Evolutionary conservation across 2,888 invertebrate genomes (phyloP).

Genomic region (Bellardia bayeri): DNA sequence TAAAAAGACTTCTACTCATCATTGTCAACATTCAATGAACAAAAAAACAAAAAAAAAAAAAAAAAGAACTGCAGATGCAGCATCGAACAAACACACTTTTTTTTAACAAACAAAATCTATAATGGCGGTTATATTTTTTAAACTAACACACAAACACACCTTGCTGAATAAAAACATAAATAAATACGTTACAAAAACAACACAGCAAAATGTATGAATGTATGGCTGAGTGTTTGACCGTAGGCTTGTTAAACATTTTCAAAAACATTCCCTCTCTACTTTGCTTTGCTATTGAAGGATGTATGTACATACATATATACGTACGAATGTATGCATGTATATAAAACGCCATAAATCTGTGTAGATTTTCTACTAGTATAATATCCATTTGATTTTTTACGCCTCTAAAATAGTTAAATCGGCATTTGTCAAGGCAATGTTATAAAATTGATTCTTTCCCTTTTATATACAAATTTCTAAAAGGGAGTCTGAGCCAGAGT

Average conservation of each 20-base stretch:
- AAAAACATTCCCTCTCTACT: conserved; percentile 47
- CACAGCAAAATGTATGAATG: conserved; percentile 28
- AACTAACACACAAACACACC: conserved; percentile 35
- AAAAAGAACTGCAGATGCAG: conserved; percentile 69
- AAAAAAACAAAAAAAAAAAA: background rate
- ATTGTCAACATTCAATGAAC: conserved; percentile 56
- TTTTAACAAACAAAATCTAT: conserved; percentile 23
- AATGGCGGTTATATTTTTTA: conserved; percentile 67
- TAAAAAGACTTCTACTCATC: conserved; percentile 18
- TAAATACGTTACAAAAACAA: conserved; percentile 42
- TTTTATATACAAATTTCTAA: background rate
- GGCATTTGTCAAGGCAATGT: conserved; percentile 63
- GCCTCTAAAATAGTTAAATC: conserved; percentile 61
- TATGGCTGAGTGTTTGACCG: conserved; percentile 65
- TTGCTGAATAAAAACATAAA: conserved; percentile 33
- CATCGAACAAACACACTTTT: conserved; percentile 10
- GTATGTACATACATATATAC: conserved; percentile 25
- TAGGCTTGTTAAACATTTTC: conserved; percentile 67
- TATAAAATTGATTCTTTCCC: conserved; percentile 27
- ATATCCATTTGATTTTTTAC: conserved; percentile 71
- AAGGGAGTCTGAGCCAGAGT: background rate
- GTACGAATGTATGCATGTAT: too few relatives aligned
- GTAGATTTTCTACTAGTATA: background rate
- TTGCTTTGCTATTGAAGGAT: conserved; percentile 31
- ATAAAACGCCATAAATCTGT: conserved; percentile 49